Base-by-base conservation (phyloP, 2,797 vertebrate species). In the Okamejei kenojei region DNA sequence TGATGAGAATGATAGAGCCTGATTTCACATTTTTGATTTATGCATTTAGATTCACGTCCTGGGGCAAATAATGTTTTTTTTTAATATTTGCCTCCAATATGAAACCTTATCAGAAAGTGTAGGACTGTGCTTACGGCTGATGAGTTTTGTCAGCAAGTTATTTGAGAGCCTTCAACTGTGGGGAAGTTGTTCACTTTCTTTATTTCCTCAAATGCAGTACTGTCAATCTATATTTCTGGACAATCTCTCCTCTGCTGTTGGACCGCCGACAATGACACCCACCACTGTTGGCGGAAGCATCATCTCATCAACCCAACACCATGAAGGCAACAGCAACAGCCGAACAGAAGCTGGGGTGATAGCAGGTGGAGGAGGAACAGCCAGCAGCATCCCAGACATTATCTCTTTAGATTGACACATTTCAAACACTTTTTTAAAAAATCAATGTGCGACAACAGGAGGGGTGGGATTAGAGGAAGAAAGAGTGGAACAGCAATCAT, bases 221-320 rank as follows among this genome's bases (percentile, higher is more conserved):
- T 97, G 98, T 95, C 96, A 97, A 93, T 97, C 97, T 96, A 98
- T 99, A 97, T 99, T 98, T 96, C 97, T 99, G 96, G 98, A 99
- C 96, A 98, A 96, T 97, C 97, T 99, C 95, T 97, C 97, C 93
- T 97, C 97, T 96, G 97, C 97, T 95, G 97, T 98, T 95, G 97
- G 97, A 90, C 95, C 95, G 94, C 96, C 97, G 94, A 96, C 97
- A 95, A 97, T 97, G 90, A 96, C 95, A 95, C 96, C 97, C 94
- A 96, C 97, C 96, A 97, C 96, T 95, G 96, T 96, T 93, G 97
- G 97, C 95, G 96, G 97, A 23, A 95, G 96, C 93, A 96, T 97
- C 95, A 96, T 98, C 94, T 97, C 98, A 65, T 97, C 97, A 29
- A 95, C 97, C 94, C 94, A 97, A 97, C 97, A 96, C 94, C 98